phyloP scores from a whole-genome alignment of 2,888 invertebrate species.

The Pinctada fucata region DNA sequence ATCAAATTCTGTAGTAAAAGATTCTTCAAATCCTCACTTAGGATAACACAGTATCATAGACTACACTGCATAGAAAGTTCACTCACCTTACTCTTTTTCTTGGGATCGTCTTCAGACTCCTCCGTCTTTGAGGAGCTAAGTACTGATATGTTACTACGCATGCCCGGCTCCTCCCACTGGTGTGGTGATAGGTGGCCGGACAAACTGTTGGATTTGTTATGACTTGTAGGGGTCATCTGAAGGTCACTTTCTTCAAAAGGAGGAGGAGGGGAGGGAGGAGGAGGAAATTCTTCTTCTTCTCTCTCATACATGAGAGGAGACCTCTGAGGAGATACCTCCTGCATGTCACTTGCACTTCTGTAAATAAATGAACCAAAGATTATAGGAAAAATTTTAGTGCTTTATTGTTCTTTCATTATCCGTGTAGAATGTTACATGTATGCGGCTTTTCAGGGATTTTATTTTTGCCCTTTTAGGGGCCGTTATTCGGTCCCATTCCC shows the following conservation, averaged over 20 bases:
- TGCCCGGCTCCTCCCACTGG: conserved; percentile 33
- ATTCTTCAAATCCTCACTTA: too few relatives aligned
- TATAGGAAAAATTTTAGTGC: too few relatives aligned
- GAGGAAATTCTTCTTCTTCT: conserved; percentile 42
- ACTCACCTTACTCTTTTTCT: conserved; percentile 60
- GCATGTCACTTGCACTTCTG: conserved; percentile 15
- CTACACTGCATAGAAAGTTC: neutral
- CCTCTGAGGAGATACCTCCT: conserved; percentile 1
- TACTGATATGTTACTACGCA: conserved; percentile 59
- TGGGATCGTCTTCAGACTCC: conserved; percentile 63
- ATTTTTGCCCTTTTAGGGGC: too few relatives aligned
- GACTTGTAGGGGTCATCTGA: conserved; percentile 40
- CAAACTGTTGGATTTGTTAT: conserved; percentile 43
- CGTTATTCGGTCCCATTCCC: too few relatives aligned
- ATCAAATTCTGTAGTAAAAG: too few relatives aligned
- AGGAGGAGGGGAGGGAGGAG: conserved; percentile 65
- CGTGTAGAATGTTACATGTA: too few relatives aligned
- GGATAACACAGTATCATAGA: too few relatives aligned
- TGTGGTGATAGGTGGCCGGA: conserved; percentile 33
- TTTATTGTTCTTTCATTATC: too few relatives aligned
- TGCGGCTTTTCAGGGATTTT: too few relatives aligned
- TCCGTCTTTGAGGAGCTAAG: conserved; percentile 60
- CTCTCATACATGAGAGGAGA: conserved; percentile 13
- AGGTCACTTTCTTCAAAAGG: conserved; percentile 55
- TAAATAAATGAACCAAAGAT: neutral